Evolutionary conservation across 2,888 invertebrate species (phyloP), one percentile per base, ranked within the genome.

Genomic region (Dicyrtoma fusca): DNA sequence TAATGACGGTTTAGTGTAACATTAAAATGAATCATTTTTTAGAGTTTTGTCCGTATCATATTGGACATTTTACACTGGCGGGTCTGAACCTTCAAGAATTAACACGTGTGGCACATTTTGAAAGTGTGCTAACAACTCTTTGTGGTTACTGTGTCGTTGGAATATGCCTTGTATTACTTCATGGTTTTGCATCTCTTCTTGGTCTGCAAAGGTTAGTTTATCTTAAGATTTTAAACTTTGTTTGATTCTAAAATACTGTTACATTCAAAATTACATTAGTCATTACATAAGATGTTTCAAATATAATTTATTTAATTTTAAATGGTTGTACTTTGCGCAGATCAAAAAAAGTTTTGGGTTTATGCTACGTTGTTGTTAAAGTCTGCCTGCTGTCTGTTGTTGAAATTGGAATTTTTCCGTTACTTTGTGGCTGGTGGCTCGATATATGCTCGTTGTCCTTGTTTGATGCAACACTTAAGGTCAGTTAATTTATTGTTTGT

Each of bases 351-450:
- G 87, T 93, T n/a, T 84, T 97, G 53, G 98, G 97, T 6, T 88
- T 98, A 76, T 94, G 94, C 82, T 95, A 95, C 82, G 92, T 95
- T 51, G 92, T 93, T 53, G 92, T 93, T 53, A 89, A 89, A 84
- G 97, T 98, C 5, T 97, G 97, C 0, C 86, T 99, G 75, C 86
- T 99, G 26, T 94, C 97, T 4, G 95, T 98, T 47, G 92, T 97
- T 26, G 99, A 99, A 87, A 95, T 99, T 75, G 97, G 98, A 2
- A 92, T 98, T 0, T 89, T 99, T 81, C 99, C 99, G 0, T 85
- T 98, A 5, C 91, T 98, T 19, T 98, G 97, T 82, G 99, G 99
- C 10, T 98, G 97, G 95, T 99, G 99, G 98, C 86, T 99, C 74
- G 99, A 99, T 83, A 92, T 99, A 72, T 99, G 99, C 83, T 97